Evolutionary conservation across 2,888 invertebrate species (phyloP).

Genomic region (Operophtera brumata): DNA sequence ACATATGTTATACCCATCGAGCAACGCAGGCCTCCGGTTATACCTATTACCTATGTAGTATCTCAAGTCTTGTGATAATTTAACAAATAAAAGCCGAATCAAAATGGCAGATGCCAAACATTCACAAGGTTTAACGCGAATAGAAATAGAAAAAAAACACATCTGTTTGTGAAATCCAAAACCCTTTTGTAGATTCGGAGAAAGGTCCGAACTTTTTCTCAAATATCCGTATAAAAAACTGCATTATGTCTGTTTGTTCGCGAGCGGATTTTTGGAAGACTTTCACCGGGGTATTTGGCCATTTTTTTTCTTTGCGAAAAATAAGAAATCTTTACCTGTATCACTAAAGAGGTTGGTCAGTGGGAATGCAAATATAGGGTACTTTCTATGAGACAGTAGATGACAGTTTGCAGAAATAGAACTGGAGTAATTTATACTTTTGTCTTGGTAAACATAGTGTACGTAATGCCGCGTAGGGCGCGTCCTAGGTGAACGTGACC

Average conservation of each 20-base stretch:
- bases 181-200: conserved; percentile 73
- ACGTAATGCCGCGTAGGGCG: too few species aligned
- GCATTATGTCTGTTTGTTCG: conserved; percentile 57
- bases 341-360: conserved; percentile 48
- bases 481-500: too few species aligned
- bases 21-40: too few species aligned
- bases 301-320: conserved; percentile 35
- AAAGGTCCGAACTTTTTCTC: conserved; percentile 57
- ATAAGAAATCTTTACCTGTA: conserved; percentile 44
- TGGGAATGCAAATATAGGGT: conserved; percentile 42
- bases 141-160: conserved; percentile 41
- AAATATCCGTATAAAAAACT: conserved; percentile 56
- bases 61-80: too few species aligned
- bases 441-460: too few species aligned
- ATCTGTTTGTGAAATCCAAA: conserved; percentile 72
- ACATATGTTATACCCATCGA: too few species aligned
- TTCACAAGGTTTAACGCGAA: conserved; percentile 18
- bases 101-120: conserved; percentile 31
- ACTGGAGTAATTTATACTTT: conserved; percentile 5
- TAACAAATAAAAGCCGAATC: conserved; percentile 21
- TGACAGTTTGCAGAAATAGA: conserved; percentile 7
- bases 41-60: too few species aligned
- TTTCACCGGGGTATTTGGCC: conserved; percentile 61
- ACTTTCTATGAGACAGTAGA: conserved; percentile 29
- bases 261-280: conserved; percentile 60